A percentile compares a stretch with the other conserved stretches of the same genome.
Conservation (phyloP, 2,888 invertebrate genomes). For the Coenonympha glycerion region DNA sequence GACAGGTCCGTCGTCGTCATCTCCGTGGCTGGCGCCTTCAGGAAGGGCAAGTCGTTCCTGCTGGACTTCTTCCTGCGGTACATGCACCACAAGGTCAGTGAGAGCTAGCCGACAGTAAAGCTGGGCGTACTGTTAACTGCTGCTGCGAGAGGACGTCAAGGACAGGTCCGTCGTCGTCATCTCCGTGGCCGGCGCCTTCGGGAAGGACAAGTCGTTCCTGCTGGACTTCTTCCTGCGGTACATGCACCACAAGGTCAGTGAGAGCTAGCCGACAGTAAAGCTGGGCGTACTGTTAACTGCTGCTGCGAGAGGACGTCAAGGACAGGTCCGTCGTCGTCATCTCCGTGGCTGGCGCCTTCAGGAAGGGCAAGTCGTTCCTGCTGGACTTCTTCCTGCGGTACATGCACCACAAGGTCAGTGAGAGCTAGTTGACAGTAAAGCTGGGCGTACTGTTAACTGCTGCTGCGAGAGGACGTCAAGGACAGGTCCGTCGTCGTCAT, state of each 20-base stretch:
- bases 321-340: conserved; percentile 93
- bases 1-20: conserved; percentile 93
- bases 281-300: too few relatives aligned
- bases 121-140: too few relatives aligned
- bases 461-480: conserved; percentile 85
- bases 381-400: conserved; percentile 98
- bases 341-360: conserved; percentile 98
- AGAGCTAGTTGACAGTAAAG: too few relatives aligned
- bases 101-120: too few relatives aligned
- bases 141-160: conserved; percentile 85
- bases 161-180: conserved; percentile 93
- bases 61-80: conserved; percentile 98
- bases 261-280: too few relatives aligned
- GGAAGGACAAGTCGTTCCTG: conserved; percentile 98
- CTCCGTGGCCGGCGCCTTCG: conserved; percentile 98
- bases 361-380: conserved; percentile 98
- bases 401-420: conserved; percentile 87
- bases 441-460: too few relatives aligned
- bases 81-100: conserved; percentile 87
- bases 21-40: conserved; percentile 98
- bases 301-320: conserved; percentile 85
- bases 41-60: conserved; percentile 98
- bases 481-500: conserved; percentile 93
- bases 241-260: conserved; percentile 87
- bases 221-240: conserved; percentile 98